Evolutionary conservation across 1,140 invertebrate species (phyloP).

Genomic region (Aethina tumida): DNA sequence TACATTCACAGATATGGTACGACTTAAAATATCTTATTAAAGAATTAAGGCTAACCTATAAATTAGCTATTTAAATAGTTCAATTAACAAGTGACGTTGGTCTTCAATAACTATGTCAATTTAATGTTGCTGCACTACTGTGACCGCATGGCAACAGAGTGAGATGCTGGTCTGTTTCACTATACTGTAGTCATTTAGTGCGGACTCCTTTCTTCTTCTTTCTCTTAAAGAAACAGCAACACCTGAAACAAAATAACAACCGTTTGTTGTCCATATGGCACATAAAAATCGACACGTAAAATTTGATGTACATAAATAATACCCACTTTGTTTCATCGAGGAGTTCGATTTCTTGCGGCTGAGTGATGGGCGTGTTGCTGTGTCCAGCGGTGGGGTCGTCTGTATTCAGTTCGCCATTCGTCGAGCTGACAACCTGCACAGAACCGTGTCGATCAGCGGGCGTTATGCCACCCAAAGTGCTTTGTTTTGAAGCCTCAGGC

Average conservation of each 20-base stretch:
- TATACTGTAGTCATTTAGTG: slow-evolving; percentile 63
- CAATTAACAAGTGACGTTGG: slow-evolving; percentile 33
- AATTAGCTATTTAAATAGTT: slow-evolving; percentile 33
- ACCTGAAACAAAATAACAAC: slow-evolving; percentile 66
- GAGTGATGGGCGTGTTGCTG: slow-evolving; percentile 92
- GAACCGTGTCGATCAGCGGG: slow-evolving; percentile 84
- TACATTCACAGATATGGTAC: slow-evolving; percentile 33
- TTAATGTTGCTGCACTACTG: slow-evolving; percentile 34
- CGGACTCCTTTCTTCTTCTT: slow-evolving; percentile 90
- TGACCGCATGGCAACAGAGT: slow-evolving; percentile 37
- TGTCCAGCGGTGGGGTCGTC: slow-evolving; percentile 93
- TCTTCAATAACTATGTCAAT: slow-evolving; percentile 32
- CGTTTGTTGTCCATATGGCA: slow-evolving; percentile 22
- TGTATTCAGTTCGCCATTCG: slow-evolving; percentile 88
- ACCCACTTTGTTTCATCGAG: slow-evolving; percentile 88
- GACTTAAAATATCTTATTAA: slow-evolving; percentile 30
- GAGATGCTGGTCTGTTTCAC: slow-evolving; percentile 37
- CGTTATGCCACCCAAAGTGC: slow-evolving; percentile 65
- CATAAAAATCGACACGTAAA: neutral
- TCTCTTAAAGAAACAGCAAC: slow-evolving; percentile 93
- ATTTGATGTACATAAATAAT: slow-evolving; percentile 17
- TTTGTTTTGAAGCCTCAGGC: slow-evolving; percentile 46
- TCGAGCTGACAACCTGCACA: slow-evolving; percentile 90
- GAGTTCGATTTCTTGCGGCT: slow-evolving; percentile 85
- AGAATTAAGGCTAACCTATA: slow-evolving; percentile 35